phyloP scores from a whole-genome alignment of 1,140 invertebrate species.

The Macrocentrus cingulum region DNA sequence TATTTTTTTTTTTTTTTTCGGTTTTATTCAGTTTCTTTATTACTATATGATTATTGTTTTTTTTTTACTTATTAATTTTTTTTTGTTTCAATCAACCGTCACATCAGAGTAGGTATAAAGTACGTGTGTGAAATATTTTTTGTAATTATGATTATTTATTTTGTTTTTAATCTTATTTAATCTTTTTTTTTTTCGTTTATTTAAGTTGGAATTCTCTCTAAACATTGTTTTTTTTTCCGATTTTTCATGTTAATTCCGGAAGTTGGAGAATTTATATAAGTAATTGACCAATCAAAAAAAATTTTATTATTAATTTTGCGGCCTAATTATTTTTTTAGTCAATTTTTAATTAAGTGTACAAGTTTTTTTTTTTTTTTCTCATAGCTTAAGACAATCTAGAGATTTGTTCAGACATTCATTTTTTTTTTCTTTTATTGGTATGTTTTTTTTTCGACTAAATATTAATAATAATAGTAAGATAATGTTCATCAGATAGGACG shows the following conservation, averaged over 20 bases:
- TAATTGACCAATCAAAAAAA: constrained; percentile 36
- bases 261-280: constrained; percentile 37
- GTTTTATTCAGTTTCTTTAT: background rate
- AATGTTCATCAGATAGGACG: no score
- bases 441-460: constrained; percentile 52
- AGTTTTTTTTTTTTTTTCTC: constrained; percentile 45
- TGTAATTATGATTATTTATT: constrained; percentile 19
- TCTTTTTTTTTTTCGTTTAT: no score
- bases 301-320: constrained; percentile 39
- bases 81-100: constrained; percentile 53
- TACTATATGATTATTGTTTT: constrained; percentile 4
- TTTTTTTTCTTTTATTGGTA: constrained; percentile 25
- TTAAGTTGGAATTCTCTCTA: no score
- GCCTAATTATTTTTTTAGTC: constrained; percentile 45
- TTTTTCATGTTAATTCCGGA: constrained; percentile 60
- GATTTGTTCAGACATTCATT: constrained; percentile 61
- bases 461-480: constrained; percentile 54
- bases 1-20: constrained; percentile 15
- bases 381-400: constrained; percentile 61
- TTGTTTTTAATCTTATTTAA: no score
- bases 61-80: constrained; percentile 25
- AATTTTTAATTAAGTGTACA: constrained; percentile 43
- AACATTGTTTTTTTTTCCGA: constrained; percentile 56
- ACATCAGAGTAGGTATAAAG: constrained; percentile 33
- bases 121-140: constrained; percentile 34